Conservation (phyloP, 2,888 invertebrate species). For the Hetaerina titia region DNA sequence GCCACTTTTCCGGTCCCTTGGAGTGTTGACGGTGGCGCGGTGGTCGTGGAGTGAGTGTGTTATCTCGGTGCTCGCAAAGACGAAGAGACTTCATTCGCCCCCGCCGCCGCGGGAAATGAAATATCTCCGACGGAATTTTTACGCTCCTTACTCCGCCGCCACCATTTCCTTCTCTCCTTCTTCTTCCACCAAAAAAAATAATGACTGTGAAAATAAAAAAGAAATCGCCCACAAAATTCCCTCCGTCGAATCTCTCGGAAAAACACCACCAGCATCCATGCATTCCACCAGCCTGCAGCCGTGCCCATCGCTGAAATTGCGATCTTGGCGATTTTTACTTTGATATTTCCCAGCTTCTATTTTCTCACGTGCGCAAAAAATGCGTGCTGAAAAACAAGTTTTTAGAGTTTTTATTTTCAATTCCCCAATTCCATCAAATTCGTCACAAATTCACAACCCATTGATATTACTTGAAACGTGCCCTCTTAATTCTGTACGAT, state of each 20-base stretch:
- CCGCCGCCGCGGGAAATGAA: not conserved
- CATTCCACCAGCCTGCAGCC: not conserved
- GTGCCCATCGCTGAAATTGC: not conserved
- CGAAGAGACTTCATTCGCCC: not conserved
- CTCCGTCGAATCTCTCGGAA: not conserved
- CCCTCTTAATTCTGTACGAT: no score
- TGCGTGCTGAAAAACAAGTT: not conserved
- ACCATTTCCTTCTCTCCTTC: not conserved
- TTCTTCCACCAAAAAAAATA: not conserved
- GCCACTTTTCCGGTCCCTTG: conserved; percentile 59
- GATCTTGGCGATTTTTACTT: not conserved
- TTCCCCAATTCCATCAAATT: no score
- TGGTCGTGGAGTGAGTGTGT: conserved; percentile 13
- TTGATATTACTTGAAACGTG: no score
- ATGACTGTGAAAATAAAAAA: not conserved
- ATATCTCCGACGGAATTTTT: not conserved
- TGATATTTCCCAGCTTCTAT: not conserved
- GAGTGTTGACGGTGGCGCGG: conserved; percentile 47
- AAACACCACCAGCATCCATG: not conserved
- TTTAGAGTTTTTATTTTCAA: no score
- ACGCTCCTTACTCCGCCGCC: not conserved
- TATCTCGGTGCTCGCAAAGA: conserved; percentile 40
- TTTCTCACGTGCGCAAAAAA: not conserved
- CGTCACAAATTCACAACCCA: no score
- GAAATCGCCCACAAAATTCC: not conserved